Evolutionary conservation across 2,797 vertebrate species (phyloP), one percentile per base, ranked within the genome.

Genomic region (Thaleichthys pacificus): DNA sequence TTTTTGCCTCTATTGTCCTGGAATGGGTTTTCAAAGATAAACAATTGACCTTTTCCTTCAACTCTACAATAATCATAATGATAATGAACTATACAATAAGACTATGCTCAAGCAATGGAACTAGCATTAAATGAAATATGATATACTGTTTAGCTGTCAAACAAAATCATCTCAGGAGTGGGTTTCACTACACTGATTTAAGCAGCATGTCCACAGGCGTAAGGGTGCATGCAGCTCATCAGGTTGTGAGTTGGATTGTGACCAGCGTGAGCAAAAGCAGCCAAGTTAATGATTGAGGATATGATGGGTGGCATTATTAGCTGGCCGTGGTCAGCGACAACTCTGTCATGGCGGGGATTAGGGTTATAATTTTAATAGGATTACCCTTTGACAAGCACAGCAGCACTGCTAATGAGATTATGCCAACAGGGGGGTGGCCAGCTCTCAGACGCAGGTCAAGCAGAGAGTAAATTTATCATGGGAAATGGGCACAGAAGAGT

Each of bases 301-400:
- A 56, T 57, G 64, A 73, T 70, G 24, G 62, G 47, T 61, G 11
- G 5, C 17, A 30, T 76, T 62, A 73, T 73, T 73, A 76, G 51
- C 71, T 77, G 65, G 69, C 68, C 42, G 32, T 51, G 56, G 30
- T 12, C 66, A 62, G 56, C n/a, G 38, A 61, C 61, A 30, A 64
- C 63, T 42, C 26, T 71, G 69, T 77, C 78, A 71, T 60, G 54
- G 56, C 30, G 58, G 56, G 66, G 71, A 80, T 74, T 77, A 80
- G 38, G 26, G 56, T 74, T 66, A 65, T 80, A 60, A 63, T 69
- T 72, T 72, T 70, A 75, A 73, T 74, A 42, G 70, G 75, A 80
- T 80, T 75, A 77, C 26, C 38, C 24, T 28, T 17, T 70, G 72
- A 73, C 66, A 69, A 63, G 57, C 22, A 47, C 21, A 66, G 68